Percentiles rank a stretch among this genome's conserved stretches.
These are phyloP conservation scores for Procavia capensis DNA, from an alignment of 2,113 vertebrate species.

Conservation along the genomic window DNA sequence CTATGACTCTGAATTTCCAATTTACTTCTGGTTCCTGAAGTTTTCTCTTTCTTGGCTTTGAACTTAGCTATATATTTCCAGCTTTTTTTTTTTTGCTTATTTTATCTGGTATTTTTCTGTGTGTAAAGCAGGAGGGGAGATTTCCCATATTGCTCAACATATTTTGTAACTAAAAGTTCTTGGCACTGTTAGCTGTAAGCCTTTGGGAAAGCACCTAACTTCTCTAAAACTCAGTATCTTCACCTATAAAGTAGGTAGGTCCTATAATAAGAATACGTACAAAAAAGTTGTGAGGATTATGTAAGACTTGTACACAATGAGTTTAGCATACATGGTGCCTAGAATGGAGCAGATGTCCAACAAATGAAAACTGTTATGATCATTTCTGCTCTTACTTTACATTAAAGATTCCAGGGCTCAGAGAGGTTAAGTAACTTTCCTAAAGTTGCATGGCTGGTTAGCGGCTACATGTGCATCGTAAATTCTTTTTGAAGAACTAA, in stretches of 20 bases:
- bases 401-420: neutral
- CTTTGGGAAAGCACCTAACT: neutral
- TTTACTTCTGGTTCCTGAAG: neutral
- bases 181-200: neutral
- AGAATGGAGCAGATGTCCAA: neutral
- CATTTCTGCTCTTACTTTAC: neutral
- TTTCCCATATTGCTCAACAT: neutral
- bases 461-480: neutral
- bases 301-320: neutral
- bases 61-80: neutral
- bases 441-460: neutral
- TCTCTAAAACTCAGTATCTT: neutral
- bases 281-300: neutral
- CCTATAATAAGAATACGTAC: neutral
- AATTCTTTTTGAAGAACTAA: neutral
- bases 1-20: neutral
- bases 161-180: neutral
- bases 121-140: neutral
- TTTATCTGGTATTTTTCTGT: neutral
- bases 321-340: neutral
- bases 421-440: neutral
- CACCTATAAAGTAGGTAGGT: neutral
- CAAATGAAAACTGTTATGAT: neutral
- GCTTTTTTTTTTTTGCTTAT: neutral
- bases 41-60: neutral